phyloP scores from a whole-genome alignment of 2,888 invertebrate genomes.

The Pyrrhosoma nymphula region DNA sequence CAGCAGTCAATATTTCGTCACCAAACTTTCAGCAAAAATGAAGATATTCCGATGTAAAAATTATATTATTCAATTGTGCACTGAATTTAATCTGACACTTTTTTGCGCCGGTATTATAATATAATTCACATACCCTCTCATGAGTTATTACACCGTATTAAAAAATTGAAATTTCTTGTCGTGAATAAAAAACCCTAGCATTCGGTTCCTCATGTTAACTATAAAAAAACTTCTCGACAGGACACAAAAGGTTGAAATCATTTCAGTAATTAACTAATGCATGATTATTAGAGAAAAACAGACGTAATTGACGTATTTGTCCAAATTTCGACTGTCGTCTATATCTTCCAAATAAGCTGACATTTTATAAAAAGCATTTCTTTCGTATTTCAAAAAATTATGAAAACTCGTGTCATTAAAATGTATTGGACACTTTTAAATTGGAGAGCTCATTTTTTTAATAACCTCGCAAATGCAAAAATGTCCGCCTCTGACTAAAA shows the following conservation, averaged over 20 bases:
- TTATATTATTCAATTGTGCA: too few relatives aligned
- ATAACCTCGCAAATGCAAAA: not conserved
- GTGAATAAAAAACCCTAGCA: too few relatives aligned
- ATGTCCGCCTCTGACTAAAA: not conserved
- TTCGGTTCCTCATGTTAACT: not conserved
- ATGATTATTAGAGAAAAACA: not conserved
- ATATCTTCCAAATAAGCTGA: not conserved
- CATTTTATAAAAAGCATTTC: not conserved
- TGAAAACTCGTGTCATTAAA: not conserved
- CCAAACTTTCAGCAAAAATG: too few relatives aligned
- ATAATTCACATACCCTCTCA: too few relatives aligned
- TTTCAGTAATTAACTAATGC: not conserved
- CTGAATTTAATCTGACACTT: too few relatives aligned
- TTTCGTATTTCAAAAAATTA: not conserved
- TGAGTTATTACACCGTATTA: too few relatives aligned
- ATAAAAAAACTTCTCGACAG: not conserved
- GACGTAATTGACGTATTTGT: not conserved
- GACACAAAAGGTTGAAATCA: not conserved
- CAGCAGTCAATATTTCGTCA: too few relatives aligned
- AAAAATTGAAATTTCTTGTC: too few relatives aligned
- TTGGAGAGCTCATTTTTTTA: not conserved
- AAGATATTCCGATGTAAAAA: too few relatives aligned
- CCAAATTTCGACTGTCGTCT: not conserved
- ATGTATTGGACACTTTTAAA: not conserved
- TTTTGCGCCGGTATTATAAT: too few relatives aligned